Conservation (phyloP, 2,113 vertebrate species). For the Larimichthys polyactis region DNA sequence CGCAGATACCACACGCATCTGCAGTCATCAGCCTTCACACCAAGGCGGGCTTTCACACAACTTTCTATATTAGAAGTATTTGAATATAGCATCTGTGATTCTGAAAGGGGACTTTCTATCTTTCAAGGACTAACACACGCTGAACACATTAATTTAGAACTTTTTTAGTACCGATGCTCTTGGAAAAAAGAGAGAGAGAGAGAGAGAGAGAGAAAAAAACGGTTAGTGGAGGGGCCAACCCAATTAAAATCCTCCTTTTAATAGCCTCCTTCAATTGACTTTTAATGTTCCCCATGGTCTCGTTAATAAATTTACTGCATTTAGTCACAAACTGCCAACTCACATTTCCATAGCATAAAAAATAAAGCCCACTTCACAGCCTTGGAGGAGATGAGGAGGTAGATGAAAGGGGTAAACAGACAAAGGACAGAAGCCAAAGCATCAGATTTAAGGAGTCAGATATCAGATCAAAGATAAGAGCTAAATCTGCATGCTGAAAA, state of each 20-base stretch:
- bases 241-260: constrained; percentile 85
- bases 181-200: constrained; percentile 40
- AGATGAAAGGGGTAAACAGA: constrained; percentile 57
- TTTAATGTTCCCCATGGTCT: constrained; percentile 82
- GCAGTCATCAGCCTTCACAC: constrained; percentile 31
- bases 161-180: constrained; percentile 71
- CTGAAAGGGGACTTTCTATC: constrained; percentile 53
- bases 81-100: constrained; percentile 30
- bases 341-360: constrained; percentile 71
- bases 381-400: constrained; percentile 47
- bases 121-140: constrained; percentile 72
- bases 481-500: constrained; percentile 31
- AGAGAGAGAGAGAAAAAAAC: constrained; percentile 51
- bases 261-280: constrained; percentile 83
- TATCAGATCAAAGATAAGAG: constrained; percentile 64
- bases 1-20: constrained; percentile 13
- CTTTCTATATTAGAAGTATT: constrained; percentile 18
- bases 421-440: constrained; percentile 44
- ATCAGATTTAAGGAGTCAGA: constrained; percentile 44
- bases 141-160: constrained; percentile 68
- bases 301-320: constrained; percentile 83
- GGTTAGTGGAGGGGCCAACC: constrained; percentile 73
- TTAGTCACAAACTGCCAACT: constrained; percentile 82
- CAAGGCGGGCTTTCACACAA: constrained; percentile 2
- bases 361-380: constrained; percentile 48